Base-by-base conservation (phyloP, 1,140 invertebrate genomes). In the Bathynomus jamesi region DNA sequence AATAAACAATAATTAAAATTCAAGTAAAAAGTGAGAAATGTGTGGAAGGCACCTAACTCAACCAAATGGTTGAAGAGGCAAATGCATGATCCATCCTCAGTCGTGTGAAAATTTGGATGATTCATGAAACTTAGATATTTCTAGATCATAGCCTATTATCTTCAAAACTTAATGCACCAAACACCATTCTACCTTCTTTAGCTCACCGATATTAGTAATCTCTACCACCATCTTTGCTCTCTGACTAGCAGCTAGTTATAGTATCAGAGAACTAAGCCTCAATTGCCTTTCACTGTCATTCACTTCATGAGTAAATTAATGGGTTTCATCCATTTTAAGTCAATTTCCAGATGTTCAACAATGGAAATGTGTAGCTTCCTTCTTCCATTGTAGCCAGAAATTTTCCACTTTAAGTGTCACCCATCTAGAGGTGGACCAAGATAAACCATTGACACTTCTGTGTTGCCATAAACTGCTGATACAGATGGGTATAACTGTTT, bases 391-490 rank as follows among this genome's bases (percentile, higher is more conserved):
- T 8, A 40, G 32, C 21, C 2, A 53, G 5, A 53, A 3, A 5
- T 53, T 53, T 53, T 3, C 13, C 2, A 53, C 21, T 1, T 17
- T 8, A 40, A 17, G 21, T 53, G 75, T 80, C 89, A 96, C 81
- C 95, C 96, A 88, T 97, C 95, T 78, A 96, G 82, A 24, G 95
- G 95, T 63, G 90, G 89, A 72, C 96, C 96, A 76, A 97, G 84
- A 83, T 99, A 99, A n/a, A 98, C 93, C 95, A 99, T 98, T 28
- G 96, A 97, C n/a, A 99, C 95, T 87, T 99, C 96, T 30, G 96
- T 98, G 82, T 99, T 98, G 73, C 96, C 96, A 86, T 98, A 99
- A 31, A 99, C 96, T 67, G 95, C 96, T 70, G 95, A 98, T 71
- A 98, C 92, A 72, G 95, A 92, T 70, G 96, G 96, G 83, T 94